These are phyloP conservation scores for Diplazon laetatorius DNA, from an alignment of 2,888 invertebrate genomes.

Conservation along the genomic window DNA sequence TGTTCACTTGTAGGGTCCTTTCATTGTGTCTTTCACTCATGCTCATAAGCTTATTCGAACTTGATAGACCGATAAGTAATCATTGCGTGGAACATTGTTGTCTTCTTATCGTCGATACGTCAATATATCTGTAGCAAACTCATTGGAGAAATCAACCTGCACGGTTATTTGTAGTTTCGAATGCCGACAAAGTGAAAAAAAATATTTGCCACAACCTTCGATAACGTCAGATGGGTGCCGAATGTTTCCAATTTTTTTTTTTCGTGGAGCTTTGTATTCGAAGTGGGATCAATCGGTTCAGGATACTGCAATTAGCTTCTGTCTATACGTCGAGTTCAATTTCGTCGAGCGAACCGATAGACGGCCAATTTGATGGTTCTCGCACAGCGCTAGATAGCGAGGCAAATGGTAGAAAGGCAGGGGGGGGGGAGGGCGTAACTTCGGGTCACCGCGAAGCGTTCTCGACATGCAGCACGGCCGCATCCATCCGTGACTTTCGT, in stretches of 20 bases:
- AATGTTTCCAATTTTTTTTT: no score
- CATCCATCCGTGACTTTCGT: slow-evolving; percentile 41
- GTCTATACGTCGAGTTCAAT: neutral
- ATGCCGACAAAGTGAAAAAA: no score
- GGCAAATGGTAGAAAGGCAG: neutral
- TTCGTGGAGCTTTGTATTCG: neutral
- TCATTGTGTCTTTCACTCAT: no score
- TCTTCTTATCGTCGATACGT: no score
- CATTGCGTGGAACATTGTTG: no score
- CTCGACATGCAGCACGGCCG: slow-evolving; percentile 45
- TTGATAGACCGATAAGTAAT: no score
- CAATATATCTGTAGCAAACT: no score
- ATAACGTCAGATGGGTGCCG: no score
- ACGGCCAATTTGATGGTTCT: slow-evolving; percentile 47
- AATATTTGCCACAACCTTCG: no score
- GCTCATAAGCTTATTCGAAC: no score
- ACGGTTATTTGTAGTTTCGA: no score
- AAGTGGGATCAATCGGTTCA: neutral
- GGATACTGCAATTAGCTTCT: neutral
- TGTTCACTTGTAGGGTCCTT: slow-evolving; percentile 43
- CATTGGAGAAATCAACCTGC: no score
- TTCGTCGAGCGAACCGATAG: slow-evolving; percentile 36
- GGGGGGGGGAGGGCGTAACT: slow-evolving; percentile 1
- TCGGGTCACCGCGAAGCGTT: slow-evolving; percentile 39
- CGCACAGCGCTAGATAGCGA: slow-evolving; percentile 1